Percentiles rank a stretch among this genome's conserved stretches.
Conservation (phyloP, 2,113 vertebrate species). For the Phyllostomus hastatus region DNA sequence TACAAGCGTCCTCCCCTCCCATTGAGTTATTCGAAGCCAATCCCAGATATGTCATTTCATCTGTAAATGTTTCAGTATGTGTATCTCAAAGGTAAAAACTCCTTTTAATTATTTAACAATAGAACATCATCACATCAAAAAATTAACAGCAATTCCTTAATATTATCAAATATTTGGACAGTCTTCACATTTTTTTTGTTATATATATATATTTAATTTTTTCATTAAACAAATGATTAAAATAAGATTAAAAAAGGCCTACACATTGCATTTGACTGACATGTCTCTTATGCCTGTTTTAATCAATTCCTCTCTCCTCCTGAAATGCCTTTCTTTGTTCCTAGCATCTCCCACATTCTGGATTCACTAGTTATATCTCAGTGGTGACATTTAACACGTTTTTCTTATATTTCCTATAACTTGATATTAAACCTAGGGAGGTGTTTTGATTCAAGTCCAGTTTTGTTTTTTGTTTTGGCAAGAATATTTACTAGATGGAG, state of each 20-base stretch:
- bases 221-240: constrained; percentile 28
- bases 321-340: constrained; percentile 20
- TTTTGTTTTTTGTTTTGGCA: background rate
- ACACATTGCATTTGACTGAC: background rate
- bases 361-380: background rate
- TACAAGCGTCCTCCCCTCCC: background rate
- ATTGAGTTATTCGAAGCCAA: constrained; percentile 13
- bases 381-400: background rate
- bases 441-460: background rate
- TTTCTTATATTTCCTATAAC: background rate
- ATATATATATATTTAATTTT: background rate
- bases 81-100: constrained; percentile 8
- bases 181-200: background rate
- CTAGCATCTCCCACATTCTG: background rate
- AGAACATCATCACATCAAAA: background rate
- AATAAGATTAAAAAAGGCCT: constrained; percentile 10
- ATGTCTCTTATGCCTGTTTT: background rate
- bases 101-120: constrained; percentile 29
- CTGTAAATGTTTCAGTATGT: constrained; percentile 27
- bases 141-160: constrained; percentile 12
- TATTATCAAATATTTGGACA: constrained; percentile 8
- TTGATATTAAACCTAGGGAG: background rate
- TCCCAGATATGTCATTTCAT: constrained; percentile 20
- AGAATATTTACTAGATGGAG: background rate
- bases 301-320: background rate